Evolutionary conservation across 2,888 invertebrate genomes (phyloP), one percentile per base, ranked within the genome.

Genomic region (Dermolepida albohirtum): DNA sequence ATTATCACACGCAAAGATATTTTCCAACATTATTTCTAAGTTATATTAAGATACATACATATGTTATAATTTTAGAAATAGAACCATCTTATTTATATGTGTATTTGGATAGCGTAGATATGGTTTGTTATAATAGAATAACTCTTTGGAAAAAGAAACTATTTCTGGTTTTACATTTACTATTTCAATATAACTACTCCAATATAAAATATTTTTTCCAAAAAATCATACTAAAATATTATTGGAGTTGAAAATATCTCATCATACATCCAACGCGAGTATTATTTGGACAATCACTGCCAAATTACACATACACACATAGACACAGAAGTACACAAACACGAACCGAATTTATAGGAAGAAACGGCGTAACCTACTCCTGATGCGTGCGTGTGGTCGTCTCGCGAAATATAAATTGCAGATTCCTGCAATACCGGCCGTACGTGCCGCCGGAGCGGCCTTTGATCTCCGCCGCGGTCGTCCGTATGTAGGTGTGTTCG

Each of bases 371-470:
- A 59, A 59, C 44, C 59, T n/a, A 44, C 59, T 59, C 44, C 34
- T 59, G 71, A 68, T 70, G 67, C 69, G 69, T 66, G 64, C 67
- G 67, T 67, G 67, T 67, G 67, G 69, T 69, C 65, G 69, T 51
- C 40, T 55, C 66, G 70, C 64, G 50, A 69, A 59, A 71, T 71
- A 72, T 73, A 73, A 73, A 73, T 73, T 73, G 73, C 73, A 70
- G 72, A 73, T 73, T 71, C 72, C 71, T 70, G 70, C 69, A 73
- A 72, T 73, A 72, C 72, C 70, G 70, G 64, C 65, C 64, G 73
- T 72, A 72, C 71, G 72, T 72, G 70, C 64, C 62, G 68, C 64
- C 68, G 64, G 57, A 47, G 64, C 67, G 66, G 70, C 72, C 44
- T 72, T 72, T 72, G 69, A 69, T 72, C 71, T 71, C 10, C 66